Evolutionary conservation across 2,113 vertebrate species (phyloP), one percentile per base, ranked within the genome.

Genomic region (Orcinus orca): DNA sequence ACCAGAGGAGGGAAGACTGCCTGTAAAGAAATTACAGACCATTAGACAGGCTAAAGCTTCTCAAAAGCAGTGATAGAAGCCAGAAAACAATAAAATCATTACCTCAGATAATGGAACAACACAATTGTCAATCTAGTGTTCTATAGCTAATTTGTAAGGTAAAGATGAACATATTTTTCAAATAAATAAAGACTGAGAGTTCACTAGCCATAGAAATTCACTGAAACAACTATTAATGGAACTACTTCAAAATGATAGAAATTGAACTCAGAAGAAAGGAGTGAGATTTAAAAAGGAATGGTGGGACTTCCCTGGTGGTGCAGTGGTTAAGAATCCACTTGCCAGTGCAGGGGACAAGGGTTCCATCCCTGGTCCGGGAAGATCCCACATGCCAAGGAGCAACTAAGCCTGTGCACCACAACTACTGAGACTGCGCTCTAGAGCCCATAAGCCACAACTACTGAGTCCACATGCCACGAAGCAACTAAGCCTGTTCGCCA

Each of bases 161-260:
- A 84, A 93, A 83, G 33, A 50, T 84, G 50, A 90, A 71, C 44
- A 67, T 70, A 84, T 44, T 47, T 71, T 92, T 82, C 47, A 60
- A 25, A 74, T 36, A 89, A 77, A 77, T 67, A 36, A 76, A 76
- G 10, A 91, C 38, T 79, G n/a, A 86, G 55, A 68, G 14, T 47
- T 83, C 76, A 70, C 33, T 29, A 50, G 63, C 89, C 63, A 65
- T 31, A 77, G 26, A 29, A 15, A 86, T 50, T 68, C 77, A 62
- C 29, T 96, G 80, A 70, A 84, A 84, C 89, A 60, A 91, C 38
- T 86, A 77, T 89, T 89, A 79, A 89, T 60, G 21, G 33, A 62
- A 84, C 20, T 79, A 70, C 71, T 44, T 84, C 47, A 82, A 82
- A 60, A 90, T 67, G 73, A 76, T 44, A 79, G 58, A 71, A 84